Evolutionary conservation across 1,140 invertebrate species (phyloP), one percentile per base, ranked within the genome.

Genomic region (Daktulosphaira vitifoliae): DNA sequence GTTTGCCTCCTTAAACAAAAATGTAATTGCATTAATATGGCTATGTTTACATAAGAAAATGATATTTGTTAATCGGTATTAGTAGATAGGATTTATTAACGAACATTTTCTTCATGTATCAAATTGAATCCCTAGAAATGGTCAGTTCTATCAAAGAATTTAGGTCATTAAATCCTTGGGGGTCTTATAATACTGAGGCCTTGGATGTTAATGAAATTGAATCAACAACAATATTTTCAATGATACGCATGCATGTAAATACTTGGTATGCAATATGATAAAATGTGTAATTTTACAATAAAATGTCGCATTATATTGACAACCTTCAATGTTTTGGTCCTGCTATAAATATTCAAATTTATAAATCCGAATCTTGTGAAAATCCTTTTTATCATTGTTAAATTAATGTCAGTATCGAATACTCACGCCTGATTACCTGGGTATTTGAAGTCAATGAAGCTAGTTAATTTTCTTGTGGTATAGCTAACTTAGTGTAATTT

Each of bases 151-250:
- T 18, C 1, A 59, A 29, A 5, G n/a, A 7, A 59, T 59, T 59
- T 18, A 46, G 54, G 54, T 59, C 54, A 59, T 39, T 3, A 0
- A 23, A 18, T 59, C 54, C 54, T 59, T 59, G 54, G 54, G 54
- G 51, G 16, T 22, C 16, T 44, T n/a, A 44, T 59, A 44, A 23
- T 38, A n/a, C 25, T 5, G 23, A 46, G 54, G 23, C 54, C 54
- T 59, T 59, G 54, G 25, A 59, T 2, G 20, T 29, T 59, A 46
- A 59, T 46, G 54, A 59, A 59, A 59, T 59, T 46, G 29, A 44
- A 59, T 23, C 23, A 50, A 56, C 38, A 42, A 42, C 52, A 23
- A 56, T 38, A 22, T 42, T 56, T 44, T 37, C 53, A 1, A 42
- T 42, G 15, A 25, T n/a, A 38, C 37, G 22, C 29, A 9, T 11